Evolutionary conservation across 2,113 vertebrate species (phyloP), one percentile per base, ranked within the genome.

Genomic region (Talpa occidentalis): DNA sequence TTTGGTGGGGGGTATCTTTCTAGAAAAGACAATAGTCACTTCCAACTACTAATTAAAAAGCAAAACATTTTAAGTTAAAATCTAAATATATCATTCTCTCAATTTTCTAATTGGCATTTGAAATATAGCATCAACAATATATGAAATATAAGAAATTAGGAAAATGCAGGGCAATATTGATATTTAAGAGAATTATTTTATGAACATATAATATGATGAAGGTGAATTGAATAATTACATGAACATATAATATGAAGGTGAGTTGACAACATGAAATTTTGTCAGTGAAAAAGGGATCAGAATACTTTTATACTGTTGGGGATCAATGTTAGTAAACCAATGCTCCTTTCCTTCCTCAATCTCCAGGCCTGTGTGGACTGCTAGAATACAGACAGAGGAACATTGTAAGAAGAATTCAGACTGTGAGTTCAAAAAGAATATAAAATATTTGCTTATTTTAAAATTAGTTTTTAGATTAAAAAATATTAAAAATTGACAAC

Each of bases 61-160:
- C 52, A 87, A 91, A 92, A 10, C 5, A 54, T 90, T 90, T 90
- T 47, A 91, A 49, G 14, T 26, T 87, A 83, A 40, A 78, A 79
- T 74, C 10, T 64, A 86, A 76, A 19, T 82, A 64, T 69, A 3
- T 64, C 15, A 49, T 30, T 80, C 11, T 69, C 67, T 70, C 4
- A 88, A 28, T 74, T 85, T 72, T 93, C n/a, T 47, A 54, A 28
- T 35, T 79, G 52, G 24, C 30, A 76, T 79, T 67, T 88, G 66
- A 69, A 28, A 74, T 37, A 88, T 32, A 77, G 32, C 22, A 80
- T 85, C 8, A 74, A 62, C 6, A 9, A 59, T 40, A 16, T 40
- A 64, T 67, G 85, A 21, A 54, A 49, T 4, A 32, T 30, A 30
- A 56, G 22, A 22, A 77, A 70, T 85, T 76, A 54, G 64, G 24